Percentiles rank a stretch among this genome's conserved stretches.
Evolutionary conservation across 2,113 vertebrate genomes (phyloP).

Genomic region (Thunnus thynnus): DNA sequence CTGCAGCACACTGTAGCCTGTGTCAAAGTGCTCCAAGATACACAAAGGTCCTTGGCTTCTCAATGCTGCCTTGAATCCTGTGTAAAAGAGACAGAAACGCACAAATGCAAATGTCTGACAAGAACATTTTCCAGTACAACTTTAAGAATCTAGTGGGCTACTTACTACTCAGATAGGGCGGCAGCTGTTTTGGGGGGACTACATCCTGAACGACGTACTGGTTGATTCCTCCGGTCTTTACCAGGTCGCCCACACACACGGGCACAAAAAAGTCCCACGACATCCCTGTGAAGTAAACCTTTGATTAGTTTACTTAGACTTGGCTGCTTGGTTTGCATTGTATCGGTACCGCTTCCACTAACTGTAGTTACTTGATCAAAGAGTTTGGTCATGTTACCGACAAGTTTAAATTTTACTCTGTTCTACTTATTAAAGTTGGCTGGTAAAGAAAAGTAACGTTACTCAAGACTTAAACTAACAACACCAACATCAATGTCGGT

Average conservation of each 20-base stretch:
- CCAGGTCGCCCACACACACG: conserved; percentile 86
- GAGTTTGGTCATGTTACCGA: no score
- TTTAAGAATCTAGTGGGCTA: background rate
- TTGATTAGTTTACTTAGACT: background rate
- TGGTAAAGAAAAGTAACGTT: background rate
- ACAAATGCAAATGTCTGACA: background rate
- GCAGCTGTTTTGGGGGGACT: conserved; percentile 83
- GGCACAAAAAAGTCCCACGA: conserved; percentile 91
- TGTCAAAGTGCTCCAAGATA: conserved; percentile 93
- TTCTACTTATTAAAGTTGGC: background rate
- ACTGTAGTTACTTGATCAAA: no score
- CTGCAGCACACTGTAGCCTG: conserved; percentile 92
- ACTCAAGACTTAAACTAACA: no score
- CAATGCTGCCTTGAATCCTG: conserved; percentile 88
- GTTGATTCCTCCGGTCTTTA: conserved; percentile 87
- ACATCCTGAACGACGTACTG: conserved; percentile 93
- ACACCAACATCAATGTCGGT: no score
- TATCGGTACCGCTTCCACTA: no score
- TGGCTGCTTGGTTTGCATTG: no score
- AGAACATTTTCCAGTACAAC: background rate
- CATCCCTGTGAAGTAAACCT: conserved; percentile 70
- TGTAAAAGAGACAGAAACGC: background rate
- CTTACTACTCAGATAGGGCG: conserved; percentile 85
- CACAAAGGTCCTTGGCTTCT: conserved; percentile 87
- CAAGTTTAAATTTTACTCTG: no score